Evolutionary conservation across 2,888 invertebrate genomes (phyloP), one percentile per base, ranked within the genome.

Genomic region (Byasa hedistus): DNA sequence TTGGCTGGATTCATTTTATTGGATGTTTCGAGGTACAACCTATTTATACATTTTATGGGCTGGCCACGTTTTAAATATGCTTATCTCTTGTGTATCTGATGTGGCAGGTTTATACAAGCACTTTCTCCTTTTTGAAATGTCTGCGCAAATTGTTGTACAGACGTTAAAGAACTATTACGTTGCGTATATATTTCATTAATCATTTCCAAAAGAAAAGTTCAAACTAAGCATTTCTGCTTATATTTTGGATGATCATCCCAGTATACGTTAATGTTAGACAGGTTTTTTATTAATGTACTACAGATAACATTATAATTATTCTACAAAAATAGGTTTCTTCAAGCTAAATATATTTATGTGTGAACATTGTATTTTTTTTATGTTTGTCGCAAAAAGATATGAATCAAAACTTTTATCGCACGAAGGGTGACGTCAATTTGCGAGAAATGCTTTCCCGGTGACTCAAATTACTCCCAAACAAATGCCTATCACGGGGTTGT

Each of bases 1-100:
- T 86, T 85, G 85, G 83, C 80, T 79, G 82, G 81, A 87, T 88
- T 86, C 83, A 84, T 82, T 89, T 90, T 89, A 90, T 90, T 88
- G 87, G 80, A 86, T 87, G 87, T 85, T 79, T 82, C 81, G 79
- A 80, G 65, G 72, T 72, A 69, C 65, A 72, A 73, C 67, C 68
- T 71, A 73, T 72, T 75, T 75, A 74, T 71, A 71, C 72, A 75
- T 69, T 72, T 72, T 73, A 69, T 70, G n/a, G 69, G 69, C 65
- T 70, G 69, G 69, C 70, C 73, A 72, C 69, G 65, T 76, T 73
- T 75, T 64, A 71, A 72, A 71, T 72, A 65, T 56, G 54, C 67
- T 69, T 66, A 59, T 54, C 51, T 52, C 32, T 48, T 48, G 21
- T n/a, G 21, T 44, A 54, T 63, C 59, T 32, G 36, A 57, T 63